Conservation (phyloP, 2,797 vertebrate species). For the Melanotaenia pygmaea region DNA sequence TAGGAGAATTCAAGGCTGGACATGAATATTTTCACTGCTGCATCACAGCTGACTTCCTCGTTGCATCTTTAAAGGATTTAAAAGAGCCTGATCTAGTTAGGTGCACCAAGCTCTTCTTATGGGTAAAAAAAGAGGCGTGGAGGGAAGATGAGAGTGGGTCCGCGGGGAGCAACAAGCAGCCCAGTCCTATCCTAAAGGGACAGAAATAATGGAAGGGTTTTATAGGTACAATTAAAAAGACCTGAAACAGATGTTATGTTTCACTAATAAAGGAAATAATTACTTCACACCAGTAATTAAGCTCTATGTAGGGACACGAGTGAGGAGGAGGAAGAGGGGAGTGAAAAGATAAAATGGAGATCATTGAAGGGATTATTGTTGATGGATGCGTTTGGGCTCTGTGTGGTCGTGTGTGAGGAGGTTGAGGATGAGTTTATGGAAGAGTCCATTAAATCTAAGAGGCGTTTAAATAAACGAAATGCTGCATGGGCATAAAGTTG, state of each 20-base stretch:
- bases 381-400: slow-evolving; percentile 72
- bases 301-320: slow-evolving; percentile 75
- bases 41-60: slow-evolving; percentile 36
- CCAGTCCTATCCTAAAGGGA: slow-evolving; percentile 82
- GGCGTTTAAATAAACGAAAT: slow-evolving; percentile 77
- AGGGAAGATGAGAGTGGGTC: slow-evolving; percentile 62
- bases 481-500: slow-evolving; percentile 72
- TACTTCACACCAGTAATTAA: slow-evolving; percentile 86
- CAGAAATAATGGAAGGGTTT: slow-evolving; percentile 82
- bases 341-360: slow-evolving; percentile 79
- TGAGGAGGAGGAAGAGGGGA: slow-evolving; percentile 62
- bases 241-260: slow-evolving; percentile 85
- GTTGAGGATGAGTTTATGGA: slow-evolving; percentile 74
- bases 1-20: slow-evolving; percentile 4
- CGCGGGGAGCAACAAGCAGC: slow-evolving; percentile 79
- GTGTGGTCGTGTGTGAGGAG: slow-evolving; percentile 68
- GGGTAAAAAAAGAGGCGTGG: slow-evolving; percentile 34
- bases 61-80: slow-evolving; percentile 59
- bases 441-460: slow-evolving; percentile 81
- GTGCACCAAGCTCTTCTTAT: slow-evolving; percentile 43
- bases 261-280: slow-evolving; percentile 86
- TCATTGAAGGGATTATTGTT: slow-evolving; percentile 82
- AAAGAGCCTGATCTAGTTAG: slow-evolving; percentile 55
- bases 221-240: slow-evolving; percentile 87
- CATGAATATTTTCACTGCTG: slow-evolving; percentile 12